A percentile compares a stretch with the other conserved stretches of the same genome.
phyloP scores from a whole-genome alignment of 1,140 invertebrate genomes.

The Nasonia giraulti region DNA sequence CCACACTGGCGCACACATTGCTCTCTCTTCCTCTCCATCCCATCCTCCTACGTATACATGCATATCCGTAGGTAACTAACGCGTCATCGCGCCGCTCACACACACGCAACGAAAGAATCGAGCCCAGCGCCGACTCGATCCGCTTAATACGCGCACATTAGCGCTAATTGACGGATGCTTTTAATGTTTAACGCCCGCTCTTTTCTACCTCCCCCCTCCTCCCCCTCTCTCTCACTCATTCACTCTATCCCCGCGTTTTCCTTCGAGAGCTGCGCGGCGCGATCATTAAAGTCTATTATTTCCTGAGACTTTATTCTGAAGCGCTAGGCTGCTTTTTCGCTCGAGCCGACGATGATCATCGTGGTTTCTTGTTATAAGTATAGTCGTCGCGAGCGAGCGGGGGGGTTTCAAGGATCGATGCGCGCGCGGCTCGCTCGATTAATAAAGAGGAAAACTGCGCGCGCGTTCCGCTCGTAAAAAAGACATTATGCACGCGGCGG shows the following conservation, averaged over 20 bases:
- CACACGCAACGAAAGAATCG: neutral
- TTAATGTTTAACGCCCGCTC: conserved; percentile 64
- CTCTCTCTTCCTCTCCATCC: conserved; percentile 39
- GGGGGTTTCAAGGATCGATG: neutral
- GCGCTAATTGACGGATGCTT: conserved; percentile 65
- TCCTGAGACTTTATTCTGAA: conserved; percentile 40
- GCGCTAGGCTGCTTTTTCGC: conserved; percentile 8
- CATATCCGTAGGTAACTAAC: conserved; percentile 42
- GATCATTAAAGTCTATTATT: conserved; percentile 51
- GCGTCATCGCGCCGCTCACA: conserved; percentile 49
- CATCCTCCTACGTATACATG: neutral
- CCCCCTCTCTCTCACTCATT: conserved; percentile 1
- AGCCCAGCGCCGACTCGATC: conserved; percentile 26
- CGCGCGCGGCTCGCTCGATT: neutral
- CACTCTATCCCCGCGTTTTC: conserved; percentile 29
- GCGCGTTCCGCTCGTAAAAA: neutral
- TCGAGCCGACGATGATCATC: neutral
- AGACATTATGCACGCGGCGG: neutral
- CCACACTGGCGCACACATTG: conserved; percentile 33
- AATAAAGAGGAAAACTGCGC: neutral
- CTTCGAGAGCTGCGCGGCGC: conserved; percentile 29
- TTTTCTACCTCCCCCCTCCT: conserved; percentile 41
- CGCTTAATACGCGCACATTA: conserved; percentile 61
- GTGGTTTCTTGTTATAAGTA: conserved; percentile 25
- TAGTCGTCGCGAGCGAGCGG: neutral